Evolutionary conservation across 2,113 vertebrate species (phyloP), one percentile per base, ranked within the genome.

Genomic region (Catharus fuscescens): DNA sequence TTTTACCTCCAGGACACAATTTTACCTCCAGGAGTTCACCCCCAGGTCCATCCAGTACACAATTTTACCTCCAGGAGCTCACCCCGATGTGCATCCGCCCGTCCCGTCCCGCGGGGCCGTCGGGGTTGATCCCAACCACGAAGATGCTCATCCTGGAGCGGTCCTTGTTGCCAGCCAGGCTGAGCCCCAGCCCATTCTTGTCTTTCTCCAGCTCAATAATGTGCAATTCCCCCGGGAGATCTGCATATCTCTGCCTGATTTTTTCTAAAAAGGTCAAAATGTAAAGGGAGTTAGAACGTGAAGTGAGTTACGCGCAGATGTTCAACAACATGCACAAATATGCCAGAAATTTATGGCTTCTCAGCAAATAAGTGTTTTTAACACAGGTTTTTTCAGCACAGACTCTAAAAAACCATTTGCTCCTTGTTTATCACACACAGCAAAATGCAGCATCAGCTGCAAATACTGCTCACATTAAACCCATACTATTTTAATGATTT

Each of bases 121-220:
- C 98, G 0, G 99, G 98, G 38, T 98, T 98, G 90, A 99, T 99
- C 47, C 99, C 99, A 65, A 99, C 99, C 82, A 99, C 98, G 6
- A 99, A 99, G 97, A 99, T 99, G 97, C 99, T 99, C 98, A 99
- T 98, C 19, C 98, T 97, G 89, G 99, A 98, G 3, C 99, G 98
- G 90, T 99, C 99, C 62, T 99, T 98, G 97, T 99, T 99, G 32
- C 99, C 99, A 5, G 99, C 99, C 72, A 99, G 98, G 82, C 99
- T 99, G 97, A 99, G 98, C 10, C 99, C 99, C 53, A 99, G 97
- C 34, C 99, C 98, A 95, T 99, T 98, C n/a, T 98, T 98, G 92
- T 99, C 99, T 83, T 99, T 99, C 92, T 99, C 99, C 80, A 99
- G 98, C 94, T 99, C 99, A 90, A 99, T 98, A n/a, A 99, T 98